phyloP scores from a whole-genome alignment of 2,113 vertebrate genomes.

The Nannospalax galili region DNA sequence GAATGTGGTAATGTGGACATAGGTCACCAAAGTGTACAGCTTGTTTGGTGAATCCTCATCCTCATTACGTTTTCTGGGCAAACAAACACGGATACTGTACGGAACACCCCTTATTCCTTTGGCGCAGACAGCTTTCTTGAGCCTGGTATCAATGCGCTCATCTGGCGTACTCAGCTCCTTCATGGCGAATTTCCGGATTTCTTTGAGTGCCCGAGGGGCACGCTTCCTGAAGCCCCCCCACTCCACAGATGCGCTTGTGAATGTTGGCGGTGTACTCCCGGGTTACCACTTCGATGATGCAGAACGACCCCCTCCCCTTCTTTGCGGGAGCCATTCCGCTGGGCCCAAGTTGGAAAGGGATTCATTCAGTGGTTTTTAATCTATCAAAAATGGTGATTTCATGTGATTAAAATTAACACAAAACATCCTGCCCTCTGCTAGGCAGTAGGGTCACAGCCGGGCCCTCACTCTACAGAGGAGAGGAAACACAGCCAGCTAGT shows the following conservation, averaged over 20 bases:
- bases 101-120: not conserved
- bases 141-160: not conserved
- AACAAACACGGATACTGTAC: not conserved
- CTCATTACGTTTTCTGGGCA: not conserved
- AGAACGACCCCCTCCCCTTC: not conserved
- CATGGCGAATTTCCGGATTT: too few relatives aligned
- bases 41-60: not conserved
- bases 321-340: not conserved
- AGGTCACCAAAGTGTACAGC: too few relatives aligned
- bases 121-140: not conserved
- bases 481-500: conserved; percentile 47
- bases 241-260: not conserved
- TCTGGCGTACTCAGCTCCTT: not conserved
- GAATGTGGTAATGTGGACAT: too few relatives aligned
- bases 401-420: not conserved
- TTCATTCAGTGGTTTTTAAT: not conserved
- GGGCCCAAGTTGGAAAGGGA: not conserved
- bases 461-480: not conserved
- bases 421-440: not conserved
- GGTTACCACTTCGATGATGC: not conserved
- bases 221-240: not conserved
- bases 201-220: too few relatives aligned
- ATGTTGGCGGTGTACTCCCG: not conserved
- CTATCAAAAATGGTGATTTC: not conserved
- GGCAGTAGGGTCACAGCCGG: not conserved